Percentiles rank a stretch among this genome's conserved stretches.
phyloP scores from a whole-genome alignment of 2,797 vertebrate species.

The Onychomys leucogaster region DNA sequence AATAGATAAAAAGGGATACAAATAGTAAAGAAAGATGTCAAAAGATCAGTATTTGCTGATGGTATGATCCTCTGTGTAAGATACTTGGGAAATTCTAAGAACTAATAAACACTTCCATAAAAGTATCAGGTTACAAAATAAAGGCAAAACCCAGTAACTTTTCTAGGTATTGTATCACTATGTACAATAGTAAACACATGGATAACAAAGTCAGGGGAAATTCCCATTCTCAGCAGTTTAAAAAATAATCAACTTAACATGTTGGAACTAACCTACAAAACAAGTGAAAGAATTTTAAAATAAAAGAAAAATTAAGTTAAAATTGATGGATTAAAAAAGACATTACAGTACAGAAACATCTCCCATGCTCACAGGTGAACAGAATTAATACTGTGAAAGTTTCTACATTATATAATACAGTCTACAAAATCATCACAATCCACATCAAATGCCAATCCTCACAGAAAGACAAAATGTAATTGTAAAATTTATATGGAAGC shows the following conservation, averaged over 20 bases:
- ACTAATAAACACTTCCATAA: neutral
- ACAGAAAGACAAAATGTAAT: neutral
- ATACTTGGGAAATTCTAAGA: neutral
- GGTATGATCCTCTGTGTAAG: neutral
- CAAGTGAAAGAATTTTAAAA: too few relatives aligned
- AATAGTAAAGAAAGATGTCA: neutral
- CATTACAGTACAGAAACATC: too few relatives aligned
- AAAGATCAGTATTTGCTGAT: neutral
- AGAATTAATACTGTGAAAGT: neutral
- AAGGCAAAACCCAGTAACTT: neutral
- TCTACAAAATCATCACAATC: neutral
- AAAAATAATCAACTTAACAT: too few relatives aligned
- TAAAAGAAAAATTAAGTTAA: too few relatives aligned
- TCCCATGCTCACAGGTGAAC: neutral
- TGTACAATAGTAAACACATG: too few relatives aligned
- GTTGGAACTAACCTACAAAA: too few relatives aligned
- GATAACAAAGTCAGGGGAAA: too few relatives aligned
- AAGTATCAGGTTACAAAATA: neutral
- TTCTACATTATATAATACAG: neutral
- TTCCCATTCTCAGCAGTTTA: too few relatives aligned
- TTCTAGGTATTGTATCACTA: too few relatives aligned
- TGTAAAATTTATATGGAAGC: neutral
- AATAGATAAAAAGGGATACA: neutral
- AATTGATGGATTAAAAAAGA: too few relatives aligned
- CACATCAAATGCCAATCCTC: neutral